These are phyloP conservation scores for Iguana delicatissima DNA, from an alignment of 2,797 vertebrate species.

Conservation along the genomic window DNA sequence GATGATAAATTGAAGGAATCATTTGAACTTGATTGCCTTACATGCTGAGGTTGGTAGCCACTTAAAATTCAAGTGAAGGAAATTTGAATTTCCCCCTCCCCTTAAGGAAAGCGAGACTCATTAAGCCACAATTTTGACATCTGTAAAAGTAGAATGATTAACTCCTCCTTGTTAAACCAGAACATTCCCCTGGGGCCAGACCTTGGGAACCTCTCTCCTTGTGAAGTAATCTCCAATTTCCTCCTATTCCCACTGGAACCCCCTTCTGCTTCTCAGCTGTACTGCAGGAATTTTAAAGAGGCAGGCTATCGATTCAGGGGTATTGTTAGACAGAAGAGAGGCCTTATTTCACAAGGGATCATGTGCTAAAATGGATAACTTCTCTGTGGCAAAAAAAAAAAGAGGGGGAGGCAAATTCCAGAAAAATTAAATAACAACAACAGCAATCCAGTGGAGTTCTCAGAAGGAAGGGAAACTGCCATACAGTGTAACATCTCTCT, in stretches of 20 bases:
- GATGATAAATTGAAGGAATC: constrained; percentile 30
- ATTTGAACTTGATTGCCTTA: constrained; percentile 36
- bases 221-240: constrained; percentile 61
- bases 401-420: neutral
- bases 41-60: constrained; percentile 44
- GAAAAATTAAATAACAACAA: constrained; percentile 15
- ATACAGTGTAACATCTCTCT: neutral
- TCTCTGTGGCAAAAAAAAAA: neutral
- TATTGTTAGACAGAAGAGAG: constrained; percentile 27
- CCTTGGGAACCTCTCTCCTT: constrained; percentile 53
- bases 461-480: constrained; percentile 32
- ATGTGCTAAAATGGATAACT: constrained; percentile 19
- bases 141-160: constrained; percentile 51
- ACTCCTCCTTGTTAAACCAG: constrained; percentile 46
- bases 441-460: neutral
- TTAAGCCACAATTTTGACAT: constrained; percentile 27
- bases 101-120: constrained; percentile 21
- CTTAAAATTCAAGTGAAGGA: constrained; percentile 27
- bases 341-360: constrained; percentile 3
- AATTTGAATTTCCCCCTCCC: constrained; percentile 14
- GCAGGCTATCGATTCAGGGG: constrained; percentile 47
- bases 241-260: constrained; percentile 49
- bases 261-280: constrained; percentile 12
- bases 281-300: constrained; percentile 54
- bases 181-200: constrained; percentile 47